Percentiles rank a stretch among this genome's conserved stretches.
Evolutionary conservation across 1,140 invertebrate genomes (phyloP).

Genomic region (Pogonognathellus flavescens): DNA sequence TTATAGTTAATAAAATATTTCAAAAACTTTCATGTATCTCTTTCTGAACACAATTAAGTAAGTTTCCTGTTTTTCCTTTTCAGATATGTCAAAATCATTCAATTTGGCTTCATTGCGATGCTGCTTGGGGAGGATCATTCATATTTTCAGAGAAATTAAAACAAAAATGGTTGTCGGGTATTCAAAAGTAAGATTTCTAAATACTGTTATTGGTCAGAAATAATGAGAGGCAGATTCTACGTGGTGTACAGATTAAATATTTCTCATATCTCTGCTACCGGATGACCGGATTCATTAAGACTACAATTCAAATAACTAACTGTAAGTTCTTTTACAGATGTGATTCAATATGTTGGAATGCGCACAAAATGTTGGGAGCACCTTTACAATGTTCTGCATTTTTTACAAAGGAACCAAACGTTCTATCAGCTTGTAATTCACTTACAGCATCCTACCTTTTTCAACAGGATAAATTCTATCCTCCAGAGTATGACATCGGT

Average conservation of each 20-base stretch:
- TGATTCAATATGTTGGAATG: constrained; percentile 92
- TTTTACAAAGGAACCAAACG: constrained; percentile 75
- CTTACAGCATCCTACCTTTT: constrained; percentile 88
- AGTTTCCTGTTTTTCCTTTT: too few species aligned
- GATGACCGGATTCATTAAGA: too few species aligned
- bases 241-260: too few species aligned
- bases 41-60: too few species aligned
- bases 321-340: constrained; percentile 71
- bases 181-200: constrained; percentile 63
- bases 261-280: too few species aligned
- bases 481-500: constrained; percentile 88
- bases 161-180: constrained; percentile 67
- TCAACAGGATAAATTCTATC: constrained; percentile 94
- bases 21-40: too few species aligned
- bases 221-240: too few species aligned
- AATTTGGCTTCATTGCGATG: constrained; percentile 77
- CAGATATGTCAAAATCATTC: constrained; percentile 71
- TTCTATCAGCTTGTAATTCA: constrained; percentile 82
- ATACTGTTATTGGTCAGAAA: too few species aligned
- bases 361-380: constrained; percentile 91
- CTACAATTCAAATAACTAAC: too few species aligned
- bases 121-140: constrained; percentile 74
- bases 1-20: too few species aligned
- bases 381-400: constrained; percentile 91
- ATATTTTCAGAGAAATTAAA: constrained; percentile 72